Base-by-base conservation (phyloP, 2,888 invertebrate species). In the Diploptera punctata region DNA sequence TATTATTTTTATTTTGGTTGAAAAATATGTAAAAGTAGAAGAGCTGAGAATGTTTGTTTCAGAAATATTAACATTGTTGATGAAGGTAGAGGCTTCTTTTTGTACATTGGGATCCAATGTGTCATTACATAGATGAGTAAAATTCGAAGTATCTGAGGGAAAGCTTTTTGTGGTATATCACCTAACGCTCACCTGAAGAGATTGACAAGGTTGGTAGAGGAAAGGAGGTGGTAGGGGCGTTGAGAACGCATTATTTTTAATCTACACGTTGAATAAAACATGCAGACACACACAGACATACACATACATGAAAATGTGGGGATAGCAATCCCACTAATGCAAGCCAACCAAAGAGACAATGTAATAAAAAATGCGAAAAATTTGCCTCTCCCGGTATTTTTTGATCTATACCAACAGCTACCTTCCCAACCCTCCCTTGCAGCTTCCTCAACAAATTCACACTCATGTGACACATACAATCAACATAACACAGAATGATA, bases 261-360 rank as follows among this genome's bases (percentile, higher is more conserved):
- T 24, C 57, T 57, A 57, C 21, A 24, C 57, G 57, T 19, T n/a
- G 57, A 57, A 57, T 24, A 57, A 24, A 43, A 43, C 62, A 62
- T 43, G 62, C 33, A 43, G 16, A 62, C 62, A 62, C 1, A 62
- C 31, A 62, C 13, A 38, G 33, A 60, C 13, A 33, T 19, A 61
- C 16, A 21, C 43, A 38, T n/a, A 38, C 13, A 52, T 49, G 3
- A 52, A n/a, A 19, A 52, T 24, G 52, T 24, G 52, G 52, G 52
- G 24, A 13, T 24, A 24, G 16, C 52, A 52, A 52, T 52, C 24
- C 52, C 52, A 24, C 24, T 24, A 52, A 24, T 52, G 52, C 2
- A 52, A 24, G 52, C 24, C 19, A 52, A 52, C 0, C 52, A 24
- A 24, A 3, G 3, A 24, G 13, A 9, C 13, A 24, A 24, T 52